Percentiles rank a stretch among this genome's conserved stretches.
Evolutionary conservation across 2,888 invertebrate genomes (phyloP).

Genomic region (Oxyteleia sp.): DNA sequence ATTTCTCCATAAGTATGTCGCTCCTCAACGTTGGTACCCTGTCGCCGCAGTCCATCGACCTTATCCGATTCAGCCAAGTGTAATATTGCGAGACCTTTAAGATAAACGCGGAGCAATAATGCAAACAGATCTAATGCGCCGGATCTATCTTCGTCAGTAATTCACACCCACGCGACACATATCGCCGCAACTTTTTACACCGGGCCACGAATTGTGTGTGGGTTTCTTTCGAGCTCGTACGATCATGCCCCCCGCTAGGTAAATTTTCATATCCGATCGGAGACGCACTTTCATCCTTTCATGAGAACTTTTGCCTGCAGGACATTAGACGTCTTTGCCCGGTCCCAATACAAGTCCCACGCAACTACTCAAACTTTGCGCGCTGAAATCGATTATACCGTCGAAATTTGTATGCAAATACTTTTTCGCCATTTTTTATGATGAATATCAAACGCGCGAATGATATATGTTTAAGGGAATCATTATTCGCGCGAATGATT

Average conservation of each 20-base stretch:
- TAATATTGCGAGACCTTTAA: constrained; percentile 44
- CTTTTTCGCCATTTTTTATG: constrained; percentile 66
- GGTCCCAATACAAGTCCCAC: constrained; percentile 68
- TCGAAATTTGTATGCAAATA: constrained; percentile 72
- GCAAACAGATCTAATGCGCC: constrained; percentile 69
- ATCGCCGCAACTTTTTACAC: constrained; percentile 82
- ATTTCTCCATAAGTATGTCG: constrained; percentile 36
- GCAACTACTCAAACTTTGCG: constrained; percentile 57
- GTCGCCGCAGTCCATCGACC: constrained; percentile 43
- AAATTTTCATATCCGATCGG: constrained; percentile 83
- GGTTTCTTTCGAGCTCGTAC: constrained; percentile 77
- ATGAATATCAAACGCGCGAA: constrained; percentile 59
- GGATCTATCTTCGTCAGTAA: constrained; percentile 83
- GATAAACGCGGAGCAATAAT: constrained; percentile 51
- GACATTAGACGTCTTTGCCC: constrained; percentile 59
- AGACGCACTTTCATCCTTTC: constrained; percentile 72
- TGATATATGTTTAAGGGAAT: constrained; percentile 66
- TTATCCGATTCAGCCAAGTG: constrained; percentile 29
- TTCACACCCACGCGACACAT: constrained; percentile 84
- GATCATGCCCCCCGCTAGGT: constrained; percentile 81
- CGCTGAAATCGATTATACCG: constrained; percentile 68
- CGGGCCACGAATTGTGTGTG: constrained; percentile 79
- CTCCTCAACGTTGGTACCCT: constrained; percentile 1
- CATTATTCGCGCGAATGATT: constrained; percentile 68
- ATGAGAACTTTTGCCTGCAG: constrained; percentile 70